Percentiles rank a stretch among this genome's conserved stretches.
Conservation (phyloP, 2,797 vertebrate genomes). For the Lates japonicus region DNA sequence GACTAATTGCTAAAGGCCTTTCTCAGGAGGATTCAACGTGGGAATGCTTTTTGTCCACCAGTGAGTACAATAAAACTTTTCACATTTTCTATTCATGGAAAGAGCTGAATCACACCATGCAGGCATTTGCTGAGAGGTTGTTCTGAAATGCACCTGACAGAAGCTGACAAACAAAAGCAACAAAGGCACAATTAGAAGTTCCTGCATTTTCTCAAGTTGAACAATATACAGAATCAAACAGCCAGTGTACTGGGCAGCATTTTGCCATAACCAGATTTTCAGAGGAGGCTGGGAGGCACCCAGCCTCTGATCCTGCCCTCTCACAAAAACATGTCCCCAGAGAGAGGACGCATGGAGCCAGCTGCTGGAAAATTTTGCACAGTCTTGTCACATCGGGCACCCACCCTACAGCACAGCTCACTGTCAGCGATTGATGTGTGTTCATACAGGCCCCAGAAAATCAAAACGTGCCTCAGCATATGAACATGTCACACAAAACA, state of each 20-base stretch:
- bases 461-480: slow-evolving; percentile 65
- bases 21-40: slow-evolving; percentile 73
- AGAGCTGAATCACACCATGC: slow-evolving; percentile 37
- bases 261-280: slow-evolving; percentile 35
- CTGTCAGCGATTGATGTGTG: slow-evolving; percentile 59
- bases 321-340: slow-evolving; percentile 47
- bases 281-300: slow-evolving; percentile 20
- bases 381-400: slow-evolving; percentile 63
- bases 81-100: slow-evolving; percentile 27
- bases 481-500: slow-evolving; percentile 50
- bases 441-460: slow-evolving; percentile 46
- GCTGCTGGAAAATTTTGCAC: slow-evolving; percentile 67
- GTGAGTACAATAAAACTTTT: slow-evolving; percentile 52
- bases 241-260: slow-evolving; percentile 14
- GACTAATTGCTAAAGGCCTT: slow-evolving; percentile 33
- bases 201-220: slow-evolving; percentile 63
- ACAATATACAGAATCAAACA: slow-evolving; percentile 32
- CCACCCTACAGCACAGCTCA: slow-evolving; percentile 59
- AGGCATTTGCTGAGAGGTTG: slow-evolving; percentile 12
- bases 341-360: slow-evolving; percentile 44
- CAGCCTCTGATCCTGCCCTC: slow-evolving; percentile 23
- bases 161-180: slow-evolving; percentile 51
- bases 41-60: slow-evolving; percentile 38
- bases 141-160: slow-evolving; percentile 49
- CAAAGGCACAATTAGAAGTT: slow-evolving; percentile 38